Percentiles rank a stretch among this genome's conserved stretches.
phyloP scores from a whole-genome alignment of 2,797 vertebrate species.

The Pangasius sanitwongsei region DNA sequence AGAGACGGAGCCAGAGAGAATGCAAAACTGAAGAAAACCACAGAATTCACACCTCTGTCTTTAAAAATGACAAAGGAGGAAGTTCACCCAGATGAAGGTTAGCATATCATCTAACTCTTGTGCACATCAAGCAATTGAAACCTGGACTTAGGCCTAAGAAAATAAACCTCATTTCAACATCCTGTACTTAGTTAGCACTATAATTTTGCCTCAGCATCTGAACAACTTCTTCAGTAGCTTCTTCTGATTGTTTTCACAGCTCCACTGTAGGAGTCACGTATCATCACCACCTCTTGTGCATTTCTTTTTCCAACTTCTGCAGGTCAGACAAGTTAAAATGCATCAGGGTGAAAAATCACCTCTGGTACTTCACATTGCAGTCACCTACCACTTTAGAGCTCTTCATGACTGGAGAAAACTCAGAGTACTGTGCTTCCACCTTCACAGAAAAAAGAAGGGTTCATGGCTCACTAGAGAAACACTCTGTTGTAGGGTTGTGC shows the following conservation, averaged over 20 bases:
- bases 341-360: neutral
- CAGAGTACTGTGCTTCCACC: neutral
- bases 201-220: neutral
- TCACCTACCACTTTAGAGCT: neutral
- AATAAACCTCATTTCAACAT: neutral
- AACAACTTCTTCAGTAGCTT: no score
- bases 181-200: neutral
- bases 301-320: neutral
- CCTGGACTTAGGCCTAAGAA: neutral
- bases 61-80: slow-evolving; percentile 18
- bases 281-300: neutral
- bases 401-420: neutral
- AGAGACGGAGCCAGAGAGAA: neutral
- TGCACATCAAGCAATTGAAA: neutral
- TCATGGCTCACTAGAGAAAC: neutral
- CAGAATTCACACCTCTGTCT: slow-evolving; percentile 28
- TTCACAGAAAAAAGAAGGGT: neutral
- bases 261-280: neutral
- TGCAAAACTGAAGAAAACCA: neutral
- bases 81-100: neutral
- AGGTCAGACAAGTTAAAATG: neutral
- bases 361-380: neutral
- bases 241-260: neutral
- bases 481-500: neutral
- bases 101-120: neutral